Percentiles rank a stretch among this genome's conserved stretches.
Conservation (phyloP, 2,113 vertebrate species). For the Phylloscopus trochiloides region DNA sequence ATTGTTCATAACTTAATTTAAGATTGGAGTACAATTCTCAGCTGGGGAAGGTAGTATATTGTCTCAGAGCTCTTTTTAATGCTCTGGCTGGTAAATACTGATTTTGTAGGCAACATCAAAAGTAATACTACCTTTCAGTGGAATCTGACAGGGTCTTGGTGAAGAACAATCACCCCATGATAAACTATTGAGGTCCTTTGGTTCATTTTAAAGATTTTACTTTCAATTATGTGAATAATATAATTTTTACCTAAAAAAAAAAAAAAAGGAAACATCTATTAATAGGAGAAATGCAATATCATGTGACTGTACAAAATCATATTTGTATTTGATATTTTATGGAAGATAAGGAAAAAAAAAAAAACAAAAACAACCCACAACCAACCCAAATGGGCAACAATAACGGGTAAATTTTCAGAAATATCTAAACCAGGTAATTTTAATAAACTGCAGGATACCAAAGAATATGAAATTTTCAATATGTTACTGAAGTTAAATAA, state of each 20-base stretch:
- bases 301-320: neutral
- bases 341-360: neutral
- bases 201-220: neutral
- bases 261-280: neutral
- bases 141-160: neutral
- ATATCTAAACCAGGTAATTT: neutral
- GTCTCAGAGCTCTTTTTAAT: neutral
- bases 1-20: constrained; percentile 32
- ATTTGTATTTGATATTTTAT: neutral
- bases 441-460: rapidly evolving
- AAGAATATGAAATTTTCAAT: neutral
- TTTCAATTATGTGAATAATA: neutral
- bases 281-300: neutral
- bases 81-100: neutral
- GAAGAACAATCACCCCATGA: neutral
- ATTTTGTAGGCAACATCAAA: neutral
- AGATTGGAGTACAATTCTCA: neutral
- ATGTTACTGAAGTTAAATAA: neutral
- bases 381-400: neutral
- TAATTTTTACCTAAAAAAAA: neutral
- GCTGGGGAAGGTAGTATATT: neutral
- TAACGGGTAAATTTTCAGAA: neutral
- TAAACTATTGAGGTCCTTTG: neutral
- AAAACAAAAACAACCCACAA: rapidly evolving
- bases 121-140: neutral